Base-by-base conservation (phyloP, 2,888 invertebrate genomes). In the Agriopis aurantiaria region DNA sequence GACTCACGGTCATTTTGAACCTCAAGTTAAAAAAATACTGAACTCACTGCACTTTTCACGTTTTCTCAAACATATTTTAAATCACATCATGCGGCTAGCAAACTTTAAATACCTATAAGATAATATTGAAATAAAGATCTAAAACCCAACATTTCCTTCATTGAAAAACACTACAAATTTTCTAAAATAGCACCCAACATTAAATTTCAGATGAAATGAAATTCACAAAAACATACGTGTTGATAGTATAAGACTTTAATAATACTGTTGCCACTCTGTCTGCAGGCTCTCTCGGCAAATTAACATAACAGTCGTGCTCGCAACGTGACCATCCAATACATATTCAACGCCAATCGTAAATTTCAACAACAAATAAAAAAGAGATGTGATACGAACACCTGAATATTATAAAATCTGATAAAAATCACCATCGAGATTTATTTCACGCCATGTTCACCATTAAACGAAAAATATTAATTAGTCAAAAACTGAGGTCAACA, bases 251-350 rank as follows among this genome's bases (percentile, higher is more conserved):
- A 65, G 70, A 71, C 70, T 79, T 81, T 78, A 76, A 75, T 77
- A 80, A 77, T 73, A 78, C 75, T 59, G 91, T 87, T 90, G 92
- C 93, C 93, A 91, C 83, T 85, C 90, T 90, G 93, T 93, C 93
- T 93, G 87, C 85, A 88, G 73, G 77, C 79, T 82, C 86, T 77
- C 73, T 76, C 73, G 72, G 71, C 64, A 77, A 80, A 91, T 91
- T 91, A 82, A 83, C 89, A 91, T 91, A 91, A 85, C 79, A 79
- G 80, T 80, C 84, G 82, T 81, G 84, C 70, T 74, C 77, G 74
- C 84, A 85, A 88, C 90, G 87, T 90, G 90, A 90, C 85, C 82
- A 75, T 68, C 80, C 82, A 86, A 86, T 85, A 82, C 80, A 84
- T 84, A 85, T 85, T 86, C 81, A 86, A 84, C 78, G 80, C 69